Percentiles rank a stretch among this genome's conserved stretches.
Evolutionary conservation across 2,888 invertebrate genomes (phyloP).

Genomic region (Idaea straminata): DNA sequence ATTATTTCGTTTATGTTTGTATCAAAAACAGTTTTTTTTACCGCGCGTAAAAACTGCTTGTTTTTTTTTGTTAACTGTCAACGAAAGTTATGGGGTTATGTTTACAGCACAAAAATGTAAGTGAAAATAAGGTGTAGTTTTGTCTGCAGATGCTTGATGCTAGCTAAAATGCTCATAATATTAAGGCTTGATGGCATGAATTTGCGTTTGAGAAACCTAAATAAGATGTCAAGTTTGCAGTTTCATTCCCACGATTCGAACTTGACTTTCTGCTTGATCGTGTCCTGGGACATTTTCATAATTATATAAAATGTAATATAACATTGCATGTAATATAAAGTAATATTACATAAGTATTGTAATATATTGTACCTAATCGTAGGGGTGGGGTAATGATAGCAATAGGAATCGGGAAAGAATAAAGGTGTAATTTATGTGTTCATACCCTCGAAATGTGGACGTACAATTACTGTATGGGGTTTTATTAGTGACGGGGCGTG

Average conservation of each 20-base stretch:
- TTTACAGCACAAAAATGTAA: too few species aligned
- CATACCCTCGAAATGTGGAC: slow-evolving; percentile 64
- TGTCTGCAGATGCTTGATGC: too few species aligned
- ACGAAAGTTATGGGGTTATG: too few species aligned
- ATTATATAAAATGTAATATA: neutral
- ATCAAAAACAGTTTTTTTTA: too few species aligned
- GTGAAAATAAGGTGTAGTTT: too few species aligned
- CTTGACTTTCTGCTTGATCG: neutral
- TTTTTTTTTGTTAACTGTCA: too few species aligned
- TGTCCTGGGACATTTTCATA: neutral
- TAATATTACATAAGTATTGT: slow-evolving; percentile 16
- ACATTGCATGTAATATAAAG: neutral
- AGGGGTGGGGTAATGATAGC: slow-evolving; percentile 59
- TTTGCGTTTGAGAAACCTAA: too few species aligned
- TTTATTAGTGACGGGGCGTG: slow-evolving; percentile 35
- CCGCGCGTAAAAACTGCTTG: too few species aligned
- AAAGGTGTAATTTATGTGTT: slow-evolving; percentile 75
- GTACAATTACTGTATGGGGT: slow-evolving; percentile 60
- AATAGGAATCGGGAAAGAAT: slow-evolving; percentile 71
- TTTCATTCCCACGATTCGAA: neutral
- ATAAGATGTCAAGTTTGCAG: neutral
- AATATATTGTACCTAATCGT: slow-evolving; percentile 14
- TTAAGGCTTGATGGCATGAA: too few species aligned
- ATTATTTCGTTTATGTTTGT: too few species aligned
- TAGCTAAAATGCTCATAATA: too few species aligned